Evolutionary conservation across 2,113 vertebrate genomes (phyloP), one percentile per base, ranked within the genome.

Genomic region (Corydoras sp.): DNA sequence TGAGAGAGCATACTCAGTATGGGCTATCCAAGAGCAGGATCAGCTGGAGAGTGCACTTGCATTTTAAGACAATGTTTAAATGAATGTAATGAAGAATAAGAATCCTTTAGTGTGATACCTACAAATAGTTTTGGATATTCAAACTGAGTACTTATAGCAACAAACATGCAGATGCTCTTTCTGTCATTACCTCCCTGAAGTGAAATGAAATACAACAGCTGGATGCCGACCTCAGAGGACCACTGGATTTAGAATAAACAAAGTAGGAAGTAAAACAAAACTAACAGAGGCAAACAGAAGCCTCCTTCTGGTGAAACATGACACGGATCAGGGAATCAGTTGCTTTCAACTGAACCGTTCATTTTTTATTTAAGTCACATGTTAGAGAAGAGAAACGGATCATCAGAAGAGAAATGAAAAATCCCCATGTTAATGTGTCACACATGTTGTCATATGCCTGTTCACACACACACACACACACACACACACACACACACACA

Each of bases 181-280:
- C 30, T 69, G 86, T 9, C 87, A 86, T 1, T 63, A 86, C 71
- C 85, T 89, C 65, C 18, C 76, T 2, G 90, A 89, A 6, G 89
- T 90, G 58, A 88, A 92, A 66, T 90, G 87, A 0, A 92, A 92
- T 54, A 83, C 90, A 79, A 91, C 93, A 2, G 93, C 85, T 88
- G 88, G 85, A 81, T 76, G 77, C 80, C 82, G 91, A 7, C 91
- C 92, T 10, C 93, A 86, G 0, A 92, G 94, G 3, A 90, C 90
- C 3, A 88, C 88, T 0, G 91, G 89, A 81, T 85, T 83, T 85
- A 77, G 75, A 82, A 87, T 82, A 88, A 87, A 85, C 82, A 84
- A 88, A 85, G 78, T 76, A 66, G 58, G 12, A 61, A 80, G 51
- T 82, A 82, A 79, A 15, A 59, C 18, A 61, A 12, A 71, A 69